Evolutionary conservation across 2,797 vertebrate genomes (phyloP), one percentile per base, ranked within the genome.

Genomic region (Phyllotis vaccarum): DNA sequence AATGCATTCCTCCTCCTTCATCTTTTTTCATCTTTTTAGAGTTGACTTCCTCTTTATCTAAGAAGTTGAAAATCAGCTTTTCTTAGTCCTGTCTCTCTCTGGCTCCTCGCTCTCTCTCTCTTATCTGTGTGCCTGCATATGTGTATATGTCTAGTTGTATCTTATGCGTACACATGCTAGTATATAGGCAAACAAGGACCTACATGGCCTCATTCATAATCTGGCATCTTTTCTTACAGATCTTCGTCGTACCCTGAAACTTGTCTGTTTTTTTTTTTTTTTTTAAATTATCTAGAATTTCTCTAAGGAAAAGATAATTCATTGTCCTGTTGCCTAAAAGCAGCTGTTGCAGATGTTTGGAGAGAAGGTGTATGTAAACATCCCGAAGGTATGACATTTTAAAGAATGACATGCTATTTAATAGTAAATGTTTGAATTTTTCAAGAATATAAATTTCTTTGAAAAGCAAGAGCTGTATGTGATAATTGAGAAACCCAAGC

Each of bases 371-470:
- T 87, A 70, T 90, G 56, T 81, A 93, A 93, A 93, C 27, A 88
- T 74, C 49, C 72, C 4, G 56, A 86, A 90, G 95, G n/a, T 68
- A 31, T 90, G 86, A 76, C 22, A 86, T 14, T 94, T 93, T 91
- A 91, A 94, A 92, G 31, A 58, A 95, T 94, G 74, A 66, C 1
- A 89, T n/a, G 95, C 89, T 62, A 82, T 94, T 96, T 95, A 89
- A 89, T 83, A 85, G 46, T 93, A 96, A 95, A 86, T 92, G 40
- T 82, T 96, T 87, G 56, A 27, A 76, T 92, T 96, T 86, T 93
- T 46, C 9, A 86, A 76, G 74, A 91, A 81, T 88, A 90, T 96
- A 58, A 66, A 92, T 93, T 86, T 91, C 58, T 80, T 81, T 94
- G 64, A 27, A n/a, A 91, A 13, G 6, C 31, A 76, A 66, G 91